These are phyloP conservation scores for Helicolenus hilgendorfi DNA, from an alignment of 2,797 vertebrate species.

Conservation along the genomic window DNA sequence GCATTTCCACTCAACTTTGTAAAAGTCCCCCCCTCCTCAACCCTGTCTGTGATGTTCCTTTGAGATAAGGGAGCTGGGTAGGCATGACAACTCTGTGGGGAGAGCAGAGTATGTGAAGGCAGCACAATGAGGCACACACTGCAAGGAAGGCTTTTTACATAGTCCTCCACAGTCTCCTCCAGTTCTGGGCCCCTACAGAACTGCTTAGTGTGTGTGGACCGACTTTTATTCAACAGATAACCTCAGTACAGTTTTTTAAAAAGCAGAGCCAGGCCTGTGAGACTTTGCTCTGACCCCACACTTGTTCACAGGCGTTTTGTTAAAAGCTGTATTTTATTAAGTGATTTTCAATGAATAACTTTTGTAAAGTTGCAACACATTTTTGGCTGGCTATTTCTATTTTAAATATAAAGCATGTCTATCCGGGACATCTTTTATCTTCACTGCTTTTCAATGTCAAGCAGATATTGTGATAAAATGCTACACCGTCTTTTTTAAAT, in stretches of 20 bases:
- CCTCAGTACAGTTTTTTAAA: constrained; percentile 31
- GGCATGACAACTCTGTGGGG: constrained; percentile 89
- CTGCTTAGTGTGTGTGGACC: constrained; percentile 42
- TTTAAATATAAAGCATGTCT: neutral
- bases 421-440: neutral
- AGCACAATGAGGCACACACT: constrained; percentile 88
- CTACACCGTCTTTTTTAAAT: neutral
- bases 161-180: constrained; percentile 77
- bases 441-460: neutral
- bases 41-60: constrained; percentile 86
- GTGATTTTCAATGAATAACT: neutral
- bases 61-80: constrained; percentile 90
- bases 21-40: constrained; percentile 25
- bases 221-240: constrained; percentile 83
- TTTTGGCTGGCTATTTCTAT: neutral
- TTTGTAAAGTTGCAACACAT: constrained; percentile 3
- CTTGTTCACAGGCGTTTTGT: neutral
- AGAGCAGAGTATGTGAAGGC: constrained; percentile 87
- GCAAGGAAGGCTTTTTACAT: constrained; percentile 86
- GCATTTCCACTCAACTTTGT: constrained; percentile 80
- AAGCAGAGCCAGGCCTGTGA: constrained; percentile 1
- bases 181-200: constrained; percentile 64
- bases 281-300: constrained; percentile 22
- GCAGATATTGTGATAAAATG: neutral
- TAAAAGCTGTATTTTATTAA: constrained; percentile 20